Evolutionary conservation across 2,888 invertebrate species (phyloP).

Genomic region (Horisme vitalbata): DNA sequence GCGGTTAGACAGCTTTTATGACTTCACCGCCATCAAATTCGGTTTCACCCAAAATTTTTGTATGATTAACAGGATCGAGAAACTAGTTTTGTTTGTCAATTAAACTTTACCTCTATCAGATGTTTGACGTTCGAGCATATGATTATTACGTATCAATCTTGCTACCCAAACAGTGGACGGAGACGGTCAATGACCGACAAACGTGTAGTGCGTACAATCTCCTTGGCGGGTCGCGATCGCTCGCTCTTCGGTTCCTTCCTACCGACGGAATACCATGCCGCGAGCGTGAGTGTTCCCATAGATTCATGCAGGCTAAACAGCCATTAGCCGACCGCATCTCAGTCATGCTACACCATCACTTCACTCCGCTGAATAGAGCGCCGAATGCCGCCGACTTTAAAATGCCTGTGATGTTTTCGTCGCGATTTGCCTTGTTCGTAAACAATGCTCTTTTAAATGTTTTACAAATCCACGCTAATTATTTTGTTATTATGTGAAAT

Average conservation of each 20-base stretch:
- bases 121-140: slow-evolving; percentile 32
- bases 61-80: slow-evolving; percentile 12
- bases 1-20: slow-evolving; percentile 28
- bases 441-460: slow-evolving; percentile 22
- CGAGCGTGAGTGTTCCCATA: slow-evolving; percentile 30
- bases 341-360: slow-evolving; percentile 18
- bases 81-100: slow-evolving; percentile 25
- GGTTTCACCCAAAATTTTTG: not conserved
- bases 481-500: slow-evolving; percentile 13
- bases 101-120: slow-evolving; percentile 25
- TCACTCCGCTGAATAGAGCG: slow-evolving; percentile 5
- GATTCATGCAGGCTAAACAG: slow-evolving; percentile 29
- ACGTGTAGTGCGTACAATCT: slow-evolving; percentile 28
- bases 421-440: slow-evolving; percentile 20
- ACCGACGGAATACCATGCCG: slow-evolving; percentile 21
- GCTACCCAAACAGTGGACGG: slow-evolving; percentile 34
- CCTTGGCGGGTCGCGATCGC: slow-evolving; percentile 26
- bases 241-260: slow-evolving; percentile 17
- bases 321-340: slow-evolving; percentile 29
- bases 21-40: not conserved
- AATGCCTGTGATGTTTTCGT: slow-evolving; percentile 25
- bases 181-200: slow-evolving; percentile 37
- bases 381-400: slow-evolving; percentile 7
- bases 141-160: slow-evolving; percentile 36
- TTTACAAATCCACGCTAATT: slow-evolving; percentile 17